Conservation (phyloP, 2,888 invertebrate genomes). For the Pristionchus exspectatus region DNA sequence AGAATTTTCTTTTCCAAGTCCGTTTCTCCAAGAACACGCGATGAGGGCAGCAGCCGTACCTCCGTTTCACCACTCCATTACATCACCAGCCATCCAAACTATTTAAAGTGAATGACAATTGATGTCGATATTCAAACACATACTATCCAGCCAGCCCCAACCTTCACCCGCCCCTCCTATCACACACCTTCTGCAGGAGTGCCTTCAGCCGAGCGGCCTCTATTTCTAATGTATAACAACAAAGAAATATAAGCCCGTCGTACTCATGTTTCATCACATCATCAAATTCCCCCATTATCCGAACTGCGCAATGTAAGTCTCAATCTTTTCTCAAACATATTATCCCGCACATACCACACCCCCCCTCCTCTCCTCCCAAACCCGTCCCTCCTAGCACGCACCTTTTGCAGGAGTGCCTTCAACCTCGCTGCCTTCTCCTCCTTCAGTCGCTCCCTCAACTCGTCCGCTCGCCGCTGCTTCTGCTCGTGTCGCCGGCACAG, state of each 20-base stretch:
- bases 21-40: too few species aligned
- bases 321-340: not conserved
- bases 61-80: not conserved
- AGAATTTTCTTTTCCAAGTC: too few species aligned
- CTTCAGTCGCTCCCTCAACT: constrained; percentile 88
- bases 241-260: too few species aligned
- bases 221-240: constrained; percentile 79
- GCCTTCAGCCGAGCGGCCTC: constrained; percentile 90
- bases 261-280: too few species aligned
- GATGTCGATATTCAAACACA: not conserved
- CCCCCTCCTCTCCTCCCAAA: not conserved
- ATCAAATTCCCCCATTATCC: too few species aligned
- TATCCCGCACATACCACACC: not conserved
- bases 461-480: constrained; percentile 92
- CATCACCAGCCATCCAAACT: not conserved
- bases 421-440: constrained; percentile 90
- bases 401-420: constrained; percentile 88
- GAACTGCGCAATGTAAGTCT: too few species aligned
- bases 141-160: not conserved
- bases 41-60: not conserved
- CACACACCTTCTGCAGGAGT: constrained; percentile 85
- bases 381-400: constrained; percentile 17
- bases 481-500: constrained; percentile 85
- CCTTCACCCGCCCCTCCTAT: not conserved
- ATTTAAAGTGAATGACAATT: too few species aligned